Conservation (phyloP, 2,888 invertebrate genomes). For the Formica aserva region DNA sequence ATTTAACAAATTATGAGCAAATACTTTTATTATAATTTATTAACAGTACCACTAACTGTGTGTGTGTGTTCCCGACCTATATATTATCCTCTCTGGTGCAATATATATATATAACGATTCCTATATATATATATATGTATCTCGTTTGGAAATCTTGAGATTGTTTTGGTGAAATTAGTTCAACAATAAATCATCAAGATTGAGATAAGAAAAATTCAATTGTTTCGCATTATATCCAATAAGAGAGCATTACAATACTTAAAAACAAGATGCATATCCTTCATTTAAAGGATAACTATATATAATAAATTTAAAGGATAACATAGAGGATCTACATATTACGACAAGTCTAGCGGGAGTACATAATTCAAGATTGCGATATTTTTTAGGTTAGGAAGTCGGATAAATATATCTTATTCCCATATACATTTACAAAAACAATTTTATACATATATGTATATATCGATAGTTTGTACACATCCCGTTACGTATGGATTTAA, state of each 20-base stretch:
- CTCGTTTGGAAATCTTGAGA: constrained; percentile 61
- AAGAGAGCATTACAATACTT: constrained; percentile 72
- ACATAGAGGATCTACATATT: constrained; percentile 41
- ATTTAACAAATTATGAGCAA: constrained; percentile 74
- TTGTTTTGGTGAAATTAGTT: constrained; percentile 65
- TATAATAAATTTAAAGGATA: constrained; percentile 37
- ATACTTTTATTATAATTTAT: constrained; percentile 63
- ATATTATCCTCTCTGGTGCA: constrained; percentile 62
- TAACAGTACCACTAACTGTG: constrained; percentile 66
- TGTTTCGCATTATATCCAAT: constrained; percentile 70
- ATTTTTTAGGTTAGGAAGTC: constrained; percentile 61
- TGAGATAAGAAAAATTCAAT: constrained; percentile 68
- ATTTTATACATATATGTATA: constrained; percentile 25
- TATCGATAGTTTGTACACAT: constrained; percentile 44
- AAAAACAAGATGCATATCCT: constrained; percentile 60
- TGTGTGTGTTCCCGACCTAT: constrained; percentile 68
- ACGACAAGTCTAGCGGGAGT: constrained; percentile 60
- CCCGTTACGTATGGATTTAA: constrained; percentile 52
- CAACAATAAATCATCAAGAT: constrained; percentile 66
- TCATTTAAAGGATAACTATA: constrained; percentile 37
- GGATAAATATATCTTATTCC: constrained; percentile 60
- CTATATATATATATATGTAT: constrained; percentile 7
- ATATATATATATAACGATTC: constrained; percentile 40
- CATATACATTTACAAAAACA: constrained; percentile 55
- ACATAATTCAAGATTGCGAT: constrained; percentile 67